These are phyloP conservation scores for Drosophila rellima DNA, from an alignment of 2,888 invertebrate species.

Conservation along the genomic window DNA sequence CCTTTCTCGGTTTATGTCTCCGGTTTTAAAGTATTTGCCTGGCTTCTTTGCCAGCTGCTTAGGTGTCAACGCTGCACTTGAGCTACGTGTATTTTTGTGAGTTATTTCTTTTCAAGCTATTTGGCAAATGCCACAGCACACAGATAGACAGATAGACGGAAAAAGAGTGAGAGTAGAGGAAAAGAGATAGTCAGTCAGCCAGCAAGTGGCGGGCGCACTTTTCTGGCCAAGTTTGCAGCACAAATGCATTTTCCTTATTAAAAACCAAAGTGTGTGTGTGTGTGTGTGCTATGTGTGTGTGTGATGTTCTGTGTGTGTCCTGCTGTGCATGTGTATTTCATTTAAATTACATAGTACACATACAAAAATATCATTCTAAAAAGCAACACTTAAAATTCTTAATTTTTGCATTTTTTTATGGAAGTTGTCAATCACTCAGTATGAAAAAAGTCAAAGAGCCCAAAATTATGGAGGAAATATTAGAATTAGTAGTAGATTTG, in stretches of 20 bases:
- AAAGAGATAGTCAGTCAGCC: constrained; percentile 6
- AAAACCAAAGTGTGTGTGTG: constrained; percentile 27
- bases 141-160: constrained; percentile 19
- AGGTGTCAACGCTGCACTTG: constrained; percentile 67
- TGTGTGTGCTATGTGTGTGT: neutral
- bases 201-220: constrained; percentile 52
- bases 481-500: no score
- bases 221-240: constrained; percentile 55
- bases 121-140: constrained; percentile 59
- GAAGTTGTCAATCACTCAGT: no score
- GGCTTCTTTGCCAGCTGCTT: constrained; percentile 63
- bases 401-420: no score
- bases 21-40: constrained; percentile 57
- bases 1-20: neutral
- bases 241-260: constrained; percentile 74
- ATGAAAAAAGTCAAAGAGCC: no score
- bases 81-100: constrained; percentile 60
- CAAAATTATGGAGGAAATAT: no score
- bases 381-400: no score
- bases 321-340: constrained; percentile 32
- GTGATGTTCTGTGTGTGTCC: constrained; percentile 1
- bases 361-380: no score
- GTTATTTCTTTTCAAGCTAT: constrained; percentile 62
- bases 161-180: neutral
- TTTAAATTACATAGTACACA: constrained; percentile 56